These are phyloP conservation scores for Protobothrops flavoviridis DNA, from an alignment of 2,113 vertebrate genomes.

Conservation along the genomic window DNA sequence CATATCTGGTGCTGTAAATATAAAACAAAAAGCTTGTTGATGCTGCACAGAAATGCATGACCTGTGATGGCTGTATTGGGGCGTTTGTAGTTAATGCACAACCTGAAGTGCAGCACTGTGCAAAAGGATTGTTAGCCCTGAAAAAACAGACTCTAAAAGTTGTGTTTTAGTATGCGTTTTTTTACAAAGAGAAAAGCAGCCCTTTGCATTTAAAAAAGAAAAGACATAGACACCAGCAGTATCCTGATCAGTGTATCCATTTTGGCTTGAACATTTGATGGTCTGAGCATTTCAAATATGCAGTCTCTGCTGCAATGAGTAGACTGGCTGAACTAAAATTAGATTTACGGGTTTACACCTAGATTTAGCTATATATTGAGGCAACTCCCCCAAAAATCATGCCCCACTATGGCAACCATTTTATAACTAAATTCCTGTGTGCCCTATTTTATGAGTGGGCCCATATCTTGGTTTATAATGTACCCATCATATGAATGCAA, in stretches of 20 bases:
- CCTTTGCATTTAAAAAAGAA: fast-evolving
- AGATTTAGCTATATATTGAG: no score
- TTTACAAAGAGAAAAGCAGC: constrained; percentile 23
- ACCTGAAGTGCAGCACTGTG: constrained; percentile 1
- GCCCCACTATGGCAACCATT: background rate
- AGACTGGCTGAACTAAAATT: background rate
- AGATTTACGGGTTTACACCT: no score
- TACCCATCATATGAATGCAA: background rate
- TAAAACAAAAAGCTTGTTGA: constrained; percentile 32
- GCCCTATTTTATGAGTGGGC: background rate
- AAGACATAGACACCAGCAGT: background rate
- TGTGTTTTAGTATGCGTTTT: constrained; percentile 30
- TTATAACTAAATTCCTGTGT: background rate
- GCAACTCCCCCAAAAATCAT: background rate
- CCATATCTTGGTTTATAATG: background rate
- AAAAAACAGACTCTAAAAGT: constrained; percentile 44
- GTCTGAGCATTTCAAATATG: background rate
- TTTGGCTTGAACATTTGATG: background rate
- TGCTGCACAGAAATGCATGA: background rate
- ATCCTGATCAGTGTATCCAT: background rate
- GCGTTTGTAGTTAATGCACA: constrained; percentile 38
- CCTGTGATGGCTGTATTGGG: background rate
- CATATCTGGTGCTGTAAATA: constrained; percentile 5
- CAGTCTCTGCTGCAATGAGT: background rate
- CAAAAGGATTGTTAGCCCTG: background rate